Percentiles rank a stretch among this genome's conserved stretches.
phyloP scores from a whole-genome alignment of 35 echinoderm and acorn worm genomes.

The Ophiothrix spiculata region DNA sequence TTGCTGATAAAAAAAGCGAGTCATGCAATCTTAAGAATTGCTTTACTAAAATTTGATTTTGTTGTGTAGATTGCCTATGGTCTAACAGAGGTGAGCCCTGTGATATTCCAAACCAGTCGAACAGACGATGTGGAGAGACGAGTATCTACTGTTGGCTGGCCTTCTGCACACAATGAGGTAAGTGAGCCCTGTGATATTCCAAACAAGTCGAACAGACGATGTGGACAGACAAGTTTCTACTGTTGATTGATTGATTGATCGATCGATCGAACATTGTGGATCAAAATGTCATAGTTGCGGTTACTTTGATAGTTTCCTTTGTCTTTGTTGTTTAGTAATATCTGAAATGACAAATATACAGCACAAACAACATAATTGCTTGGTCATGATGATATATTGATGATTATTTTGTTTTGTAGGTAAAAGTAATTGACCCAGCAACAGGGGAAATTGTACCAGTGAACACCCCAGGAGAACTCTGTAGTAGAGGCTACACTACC shows the following conservation, averaged over 20 bases:
- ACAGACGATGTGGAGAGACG: constrained; percentile 48
- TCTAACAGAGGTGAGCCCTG: constrained; percentile 70
- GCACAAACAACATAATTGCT: too few relatives aligned
- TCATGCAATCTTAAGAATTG: background rate
- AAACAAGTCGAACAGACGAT: constrained; percentile 33
- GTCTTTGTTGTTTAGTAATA: too few relatives aligned
- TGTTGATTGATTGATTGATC: too few relatives aligned
- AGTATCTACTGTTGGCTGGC: constrained; percentile 53
- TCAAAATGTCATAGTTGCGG: too few relatives aligned
- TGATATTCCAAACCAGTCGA: constrained; percentile 37
- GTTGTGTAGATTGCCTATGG: constrained; percentile 54
- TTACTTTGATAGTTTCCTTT: too few relatives aligned
- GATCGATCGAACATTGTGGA: too few relatives aligned
- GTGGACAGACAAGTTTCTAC: constrained; percentile 57
- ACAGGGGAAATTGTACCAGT: constrained; percentile 44
- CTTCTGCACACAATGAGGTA: constrained; percentile 48
- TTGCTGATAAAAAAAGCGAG: constrained; percentile 1
- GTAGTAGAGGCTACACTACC: constrained; percentile 68
- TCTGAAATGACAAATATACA: too few relatives aligned
- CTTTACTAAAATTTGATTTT: background rate
- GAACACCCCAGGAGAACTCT: constrained; percentile 74
- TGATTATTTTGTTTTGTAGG: constrained; percentile 16
- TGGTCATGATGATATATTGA: background rate
- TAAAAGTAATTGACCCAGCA: constrained; percentile 68
- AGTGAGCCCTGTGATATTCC: constrained; percentile 56